Base-by-base conservation (phyloP, 2,113 vertebrate species). In the Genyomyrus donnyi region DNA sequence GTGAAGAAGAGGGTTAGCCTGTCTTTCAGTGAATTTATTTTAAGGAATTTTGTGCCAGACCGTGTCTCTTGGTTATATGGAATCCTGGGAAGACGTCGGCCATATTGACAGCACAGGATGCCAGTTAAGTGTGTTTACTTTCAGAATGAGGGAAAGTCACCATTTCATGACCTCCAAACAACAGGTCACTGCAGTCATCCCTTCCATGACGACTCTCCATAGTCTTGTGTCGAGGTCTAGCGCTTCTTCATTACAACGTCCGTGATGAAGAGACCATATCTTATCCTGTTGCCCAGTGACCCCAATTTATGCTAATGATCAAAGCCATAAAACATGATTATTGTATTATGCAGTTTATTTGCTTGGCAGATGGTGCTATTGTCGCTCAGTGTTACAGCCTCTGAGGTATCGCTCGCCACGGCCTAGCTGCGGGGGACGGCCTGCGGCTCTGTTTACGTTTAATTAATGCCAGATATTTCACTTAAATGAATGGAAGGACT, bases 241-340 rank as follows among this genome's bases (percentile, higher is more conserved):
- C 10, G 8, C 83, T 46, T 48, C 83, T 48, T 48, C 83, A 85
- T 24, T 46, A 42, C 83, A 48, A n/a, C 24, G 39, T 17, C 1
- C 19, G 11, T n/a, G 8, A 85, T 85, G 83, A n/a, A 85, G 83
- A 85, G 15, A 21, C 45, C 21, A 13, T 85, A 46, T 85, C 21
- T 85, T 48, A 85, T 24, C 74, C 74, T 46, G 45, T 85, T 85
- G 42, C 83, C 83, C 42, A 85, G 45, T 85, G 83, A 85, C 83
- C 83, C 39, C 83, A 85, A 85, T 85, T 48, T 85, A 85, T 48
- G 45, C 42, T 48, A 85, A 85, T 85, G 83, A 13, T 21, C 7
- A 48, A 85, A 46, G 83, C 83, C 83, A 85, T 85, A 85, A 85
- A 85, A 85, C 83, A 46, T 85, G 83, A 46, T 85, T 45, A 85